Evolutionary conservation across 1,140 invertebrate species (phyloP).

Genomic region (Rhopalosiphum padi): DNA sequence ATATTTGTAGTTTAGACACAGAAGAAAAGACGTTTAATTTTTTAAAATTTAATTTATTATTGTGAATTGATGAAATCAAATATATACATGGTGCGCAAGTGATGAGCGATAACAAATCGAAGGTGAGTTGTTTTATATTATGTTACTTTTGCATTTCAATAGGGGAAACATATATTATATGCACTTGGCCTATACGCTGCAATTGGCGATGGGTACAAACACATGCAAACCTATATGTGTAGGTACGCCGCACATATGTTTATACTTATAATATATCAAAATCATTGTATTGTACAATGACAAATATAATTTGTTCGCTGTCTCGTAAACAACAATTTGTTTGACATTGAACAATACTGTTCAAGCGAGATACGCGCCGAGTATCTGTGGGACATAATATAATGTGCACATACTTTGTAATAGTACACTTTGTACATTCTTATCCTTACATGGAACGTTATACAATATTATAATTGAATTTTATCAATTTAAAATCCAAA

Average conservation of each 20-base stretch:
- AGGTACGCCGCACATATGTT: background rate
- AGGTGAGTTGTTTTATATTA: slow-evolving; percentile 25
- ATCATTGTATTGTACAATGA: slow-evolving; percentile 43
- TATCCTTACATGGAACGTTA: background rate
- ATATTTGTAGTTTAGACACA: background rate
- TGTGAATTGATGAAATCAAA: background rate
- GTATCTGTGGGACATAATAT: background rate
- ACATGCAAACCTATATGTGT: background rate
- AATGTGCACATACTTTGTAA: background rate
- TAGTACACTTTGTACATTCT: background rate
- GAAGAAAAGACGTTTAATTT: background rate
- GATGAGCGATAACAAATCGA: slow-evolving; percentile 40
- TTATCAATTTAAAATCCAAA: background rate
- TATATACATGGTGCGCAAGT: background rate
- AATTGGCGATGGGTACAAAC: slow-evolving; percentile 18
- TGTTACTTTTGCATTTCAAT: background rate
- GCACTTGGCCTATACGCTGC: background rate
- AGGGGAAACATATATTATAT: background rate
- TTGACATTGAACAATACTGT: slow-evolving; percentile 26
- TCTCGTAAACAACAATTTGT: slow-evolving; percentile 28
- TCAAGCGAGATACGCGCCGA: background rate
- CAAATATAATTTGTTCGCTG: slow-evolving; percentile 6
- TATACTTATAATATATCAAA: background rate
- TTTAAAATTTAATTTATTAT: slow-evolving; percentile 26
- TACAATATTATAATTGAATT: background rate